Conservation (phyloP, 1,140 invertebrate species). For the Cryptotermes secundus region DNA sequence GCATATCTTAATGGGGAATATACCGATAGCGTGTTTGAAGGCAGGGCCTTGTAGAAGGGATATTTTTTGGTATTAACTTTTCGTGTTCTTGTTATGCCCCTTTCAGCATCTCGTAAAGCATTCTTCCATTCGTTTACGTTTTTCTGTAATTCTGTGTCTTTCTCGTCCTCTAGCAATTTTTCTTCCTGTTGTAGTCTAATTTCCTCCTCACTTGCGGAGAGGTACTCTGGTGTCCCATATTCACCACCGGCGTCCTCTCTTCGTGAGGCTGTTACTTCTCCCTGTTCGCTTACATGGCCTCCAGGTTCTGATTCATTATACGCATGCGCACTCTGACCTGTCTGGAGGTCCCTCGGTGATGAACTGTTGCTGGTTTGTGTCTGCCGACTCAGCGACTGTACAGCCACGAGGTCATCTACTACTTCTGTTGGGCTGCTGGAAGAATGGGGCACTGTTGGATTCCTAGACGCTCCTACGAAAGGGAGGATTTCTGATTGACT, state of each 20-base stretch:
- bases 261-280: background rate
- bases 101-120: background rate
- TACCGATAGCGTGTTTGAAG: background rate
- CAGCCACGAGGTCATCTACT: no score
- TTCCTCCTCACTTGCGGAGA: background rate
- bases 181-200: background rate
- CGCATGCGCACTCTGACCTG: no score
- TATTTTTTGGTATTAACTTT: slow-evolving; percentile 21
- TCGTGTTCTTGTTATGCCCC: background rate
- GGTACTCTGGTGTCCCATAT: background rate
- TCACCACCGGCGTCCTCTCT: background rate
- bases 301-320: no score
- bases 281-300: no score
- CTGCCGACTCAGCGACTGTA: no score
- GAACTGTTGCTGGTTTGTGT: no score
- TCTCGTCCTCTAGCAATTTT: background rate
- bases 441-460: no score
- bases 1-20: slow-evolving; percentile 48
- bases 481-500: no score
- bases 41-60: background rate
- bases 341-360: no score
- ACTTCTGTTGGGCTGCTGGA: no score
- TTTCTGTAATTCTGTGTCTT: background rate
- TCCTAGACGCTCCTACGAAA: no score
- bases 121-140: background rate